A percentile compares a stretch with the other conserved stretches of the same genome.
phyloP scores from a whole-genome alignment of 2,797 vertebrate species.

The Enoplosus armatus region DNA sequence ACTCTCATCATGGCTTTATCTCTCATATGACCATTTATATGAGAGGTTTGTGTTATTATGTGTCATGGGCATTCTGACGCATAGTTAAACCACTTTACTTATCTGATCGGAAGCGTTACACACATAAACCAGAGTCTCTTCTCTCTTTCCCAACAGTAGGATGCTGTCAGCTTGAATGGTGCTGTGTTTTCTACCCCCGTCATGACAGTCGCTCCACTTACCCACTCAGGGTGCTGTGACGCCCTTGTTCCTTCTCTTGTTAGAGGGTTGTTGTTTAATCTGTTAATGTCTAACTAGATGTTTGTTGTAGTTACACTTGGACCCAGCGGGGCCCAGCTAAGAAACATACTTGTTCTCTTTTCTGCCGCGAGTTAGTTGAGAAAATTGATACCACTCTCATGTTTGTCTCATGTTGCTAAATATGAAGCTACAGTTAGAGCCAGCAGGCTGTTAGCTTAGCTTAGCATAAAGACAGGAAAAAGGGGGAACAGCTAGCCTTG shows the following conservation, averaged over 20 bases:
- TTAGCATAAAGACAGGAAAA: too few relatives aligned
- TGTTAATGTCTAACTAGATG: background rate
- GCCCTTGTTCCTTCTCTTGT: background rate
- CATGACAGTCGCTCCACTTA: background rate
- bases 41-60: background rate
- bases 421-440: too few relatives aligned
- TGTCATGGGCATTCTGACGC: constrained; percentile 3
- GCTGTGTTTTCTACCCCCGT: background rate
- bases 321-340: background rate
- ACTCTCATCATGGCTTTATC: background rate
- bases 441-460: too few relatives aligned
- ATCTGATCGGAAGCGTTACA: constrained; percentile 14
- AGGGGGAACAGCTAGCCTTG: too few relatives aligned
- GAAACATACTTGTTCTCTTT: background rate
- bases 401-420: too few relatives aligned
- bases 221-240: background rate
- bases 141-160: background rate
- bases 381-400: too few relatives aligned
- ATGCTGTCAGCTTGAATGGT: background rate
- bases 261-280: background rate
- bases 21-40: background rate
- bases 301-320: background rate
- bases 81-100: constrained; percentile 2
- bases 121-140: background rate
- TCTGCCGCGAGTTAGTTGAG: too few relatives aligned